Evolutionary conservation across 2,888 invertebrate genomes (phyloP).

Genomic region (Standfussiana lucernea): DNA sequence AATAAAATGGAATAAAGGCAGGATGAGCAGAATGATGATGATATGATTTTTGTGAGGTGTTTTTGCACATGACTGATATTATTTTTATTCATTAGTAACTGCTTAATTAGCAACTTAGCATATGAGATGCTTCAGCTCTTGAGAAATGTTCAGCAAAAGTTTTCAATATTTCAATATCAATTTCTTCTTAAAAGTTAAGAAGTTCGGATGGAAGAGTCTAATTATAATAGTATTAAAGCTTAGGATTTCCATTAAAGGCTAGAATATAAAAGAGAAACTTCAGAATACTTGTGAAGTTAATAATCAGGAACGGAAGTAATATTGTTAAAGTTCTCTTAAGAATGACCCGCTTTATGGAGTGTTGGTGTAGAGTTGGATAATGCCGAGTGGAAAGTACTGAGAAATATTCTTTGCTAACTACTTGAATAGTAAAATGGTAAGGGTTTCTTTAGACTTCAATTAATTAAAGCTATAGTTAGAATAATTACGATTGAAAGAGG

Average conservation of each 20-base stretch:
- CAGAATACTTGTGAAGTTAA: conserved; percentile 59
- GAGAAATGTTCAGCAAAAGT: background rate
- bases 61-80: background rate
- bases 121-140: background rate
- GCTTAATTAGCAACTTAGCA: background rate
- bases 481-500: background rate
- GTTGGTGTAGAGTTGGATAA: conserved; percentile 31
- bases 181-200: conserved; percentile 27
- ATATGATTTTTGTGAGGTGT: background rate
- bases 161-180: conserved; percentile 28
- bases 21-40: no score
- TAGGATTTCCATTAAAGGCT: conserved; percentile 53
- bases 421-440: conserved; percentile 28
- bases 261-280: conserved; percentile 58
- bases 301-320: conserved; percentile 61
- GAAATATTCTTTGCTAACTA: conserved; percentile 34
- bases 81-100: background rate
- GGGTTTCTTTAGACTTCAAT: conserved; percentile 9
- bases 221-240: conserved; percentile 60
- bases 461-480: conserved; percentile 14
- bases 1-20: no score
- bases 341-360: conserved; percentile 49
- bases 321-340: conserved; percentile 61
- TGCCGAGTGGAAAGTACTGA: conserved; percentile 35
- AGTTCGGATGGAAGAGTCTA: conserved; percentile 40